A percentile compares a stretch with the other conserved stretches of the same genome.
Evolutionary conservation across 2,797 vertebrate species (phyloP).

Genomic region (Apodemus agrarius): DNA sequence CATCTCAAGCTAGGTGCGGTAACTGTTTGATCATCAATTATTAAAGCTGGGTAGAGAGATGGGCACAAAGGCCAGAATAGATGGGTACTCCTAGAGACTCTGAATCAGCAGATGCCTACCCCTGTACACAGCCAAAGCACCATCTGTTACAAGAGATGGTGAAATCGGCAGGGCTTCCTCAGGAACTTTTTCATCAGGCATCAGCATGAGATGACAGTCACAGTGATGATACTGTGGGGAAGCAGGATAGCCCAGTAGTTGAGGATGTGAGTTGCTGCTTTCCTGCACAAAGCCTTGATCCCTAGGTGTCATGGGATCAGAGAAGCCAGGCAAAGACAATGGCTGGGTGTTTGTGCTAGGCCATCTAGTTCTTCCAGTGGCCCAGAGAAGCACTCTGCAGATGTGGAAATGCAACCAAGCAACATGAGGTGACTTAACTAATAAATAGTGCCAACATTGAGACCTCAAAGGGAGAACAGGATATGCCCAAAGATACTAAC

Average conservation of each 20-base stretch:
- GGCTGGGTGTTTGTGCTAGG: fast-evolving
- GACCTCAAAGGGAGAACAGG: background rate
- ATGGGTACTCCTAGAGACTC: background rate
- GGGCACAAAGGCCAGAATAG: background rate
- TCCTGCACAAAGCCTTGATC: background rate
- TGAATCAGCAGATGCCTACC: background rate
- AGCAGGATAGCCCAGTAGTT: background rate
- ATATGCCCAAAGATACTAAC: background rate
- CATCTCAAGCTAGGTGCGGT: slow-evolving; percentile 69
- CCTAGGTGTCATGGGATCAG: background rate
- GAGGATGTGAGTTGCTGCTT: background rate
- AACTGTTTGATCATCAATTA: slow-evolving; percentile 62
- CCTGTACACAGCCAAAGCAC: background rate
- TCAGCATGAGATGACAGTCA: no score
- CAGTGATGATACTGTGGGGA: background rate
- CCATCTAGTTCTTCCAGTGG: fast-evolving
- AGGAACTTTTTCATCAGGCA: background rate
- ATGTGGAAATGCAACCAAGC: background rate
- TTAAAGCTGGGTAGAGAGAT: background rate
- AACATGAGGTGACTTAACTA: background rate
- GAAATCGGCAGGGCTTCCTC: background rate
- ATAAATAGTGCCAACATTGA: background rate
- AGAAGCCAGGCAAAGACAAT: background rate
- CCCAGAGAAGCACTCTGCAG: background rate
- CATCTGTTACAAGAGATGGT: background rate